These are phyloP conservation scores for Acholoe squamosa DNA, from an alignment of 2,888 invertebrate genomes.

Conservation along the genomic window DNA sequence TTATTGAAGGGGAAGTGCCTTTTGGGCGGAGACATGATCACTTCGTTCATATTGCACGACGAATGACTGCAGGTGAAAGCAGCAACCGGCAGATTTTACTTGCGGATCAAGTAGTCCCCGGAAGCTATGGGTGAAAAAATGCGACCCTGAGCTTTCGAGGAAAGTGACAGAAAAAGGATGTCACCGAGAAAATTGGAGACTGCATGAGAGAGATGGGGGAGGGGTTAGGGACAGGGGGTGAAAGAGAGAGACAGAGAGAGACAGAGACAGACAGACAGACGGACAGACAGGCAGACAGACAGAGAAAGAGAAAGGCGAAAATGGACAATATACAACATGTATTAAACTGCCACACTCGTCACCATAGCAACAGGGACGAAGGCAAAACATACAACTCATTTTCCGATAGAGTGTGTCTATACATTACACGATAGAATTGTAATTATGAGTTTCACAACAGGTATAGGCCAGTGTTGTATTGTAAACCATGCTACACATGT, in stretches of 20 bases:
- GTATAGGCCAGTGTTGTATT: too few species aligned
- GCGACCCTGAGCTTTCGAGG: background rate
- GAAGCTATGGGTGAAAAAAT: background rate
- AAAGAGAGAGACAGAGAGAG: background rate
- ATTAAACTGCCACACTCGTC: too few species aligned
- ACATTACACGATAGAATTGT: too few species aligned
- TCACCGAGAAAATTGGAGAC: background rate
- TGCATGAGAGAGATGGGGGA: background rate
- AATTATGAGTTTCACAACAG: too few species aligned
- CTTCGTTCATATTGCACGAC: background rate
- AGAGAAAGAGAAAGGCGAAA: too few species aligned
- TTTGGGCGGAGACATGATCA: constrained; percentile 10
- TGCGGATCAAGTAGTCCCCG: background rate
- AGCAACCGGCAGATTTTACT: background rate
- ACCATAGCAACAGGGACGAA: too few species aligned
- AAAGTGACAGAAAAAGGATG: background rate
- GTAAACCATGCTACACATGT: too few species aligned
- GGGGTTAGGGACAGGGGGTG: background rate
- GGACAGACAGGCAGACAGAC: too few species aligned
- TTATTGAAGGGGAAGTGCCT: background rate
- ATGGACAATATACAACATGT: too few species aligned
- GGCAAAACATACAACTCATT: too few species aligned
- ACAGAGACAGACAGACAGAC: too few species aligned
- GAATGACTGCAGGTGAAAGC: background rate
- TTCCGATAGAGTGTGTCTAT: too few species aligned